Evolutionary conservation across 23 tunicate species (phyloP), one percentile per base, ranked within the genome.

Genomic region (Trididemnum nubilum): DNA sequence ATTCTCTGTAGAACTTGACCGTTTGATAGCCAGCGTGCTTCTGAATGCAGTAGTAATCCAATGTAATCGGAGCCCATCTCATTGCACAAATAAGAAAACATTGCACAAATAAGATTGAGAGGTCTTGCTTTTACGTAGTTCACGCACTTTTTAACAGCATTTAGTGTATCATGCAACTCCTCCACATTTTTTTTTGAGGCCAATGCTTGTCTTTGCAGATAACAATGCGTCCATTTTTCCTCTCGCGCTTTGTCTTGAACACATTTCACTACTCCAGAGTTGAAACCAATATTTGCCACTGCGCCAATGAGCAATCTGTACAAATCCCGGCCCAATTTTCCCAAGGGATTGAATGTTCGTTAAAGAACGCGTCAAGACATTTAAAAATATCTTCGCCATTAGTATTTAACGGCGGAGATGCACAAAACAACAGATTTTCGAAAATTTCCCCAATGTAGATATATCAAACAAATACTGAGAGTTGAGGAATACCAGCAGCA

Each of bases 111-210:
- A n/a, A 67, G 77, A 21, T 81, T 81, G 36, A 81, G 38, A 9
- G 85, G 77, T 31, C 86, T 71, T 35, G 86, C 86, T 83, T 83
- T 83, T 2, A 54, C 72, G 72, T 33, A 83, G 74, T 83, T 83
- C 34, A 83, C 51, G 35, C 86, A 83, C 58, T 72, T 83, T 72
- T 29, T 58, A 36, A 80, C 73, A 64, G 84, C 27, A 80, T 80
- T 64, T 51, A 72, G 49, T 34, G 72, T 35, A 52, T 83, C 79
- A 36, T 72, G 86, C 86, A 83, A 60, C 49, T 83, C 80, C 52
- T 83, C 72, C 4, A 80, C 72, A 39, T 52, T n/a, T 26, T 83
- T 83, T 72, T 83, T 72, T 29, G 86, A 71, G 54, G 32, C 52
- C 12, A 80, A 54, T 34, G 84, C 84, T 64, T 80, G 72, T 72